Evolutionary conservation across 2,797 vertebrate genomes (phyloP).

Genomic region (Paramormyrops hopkinsi): DNA sequence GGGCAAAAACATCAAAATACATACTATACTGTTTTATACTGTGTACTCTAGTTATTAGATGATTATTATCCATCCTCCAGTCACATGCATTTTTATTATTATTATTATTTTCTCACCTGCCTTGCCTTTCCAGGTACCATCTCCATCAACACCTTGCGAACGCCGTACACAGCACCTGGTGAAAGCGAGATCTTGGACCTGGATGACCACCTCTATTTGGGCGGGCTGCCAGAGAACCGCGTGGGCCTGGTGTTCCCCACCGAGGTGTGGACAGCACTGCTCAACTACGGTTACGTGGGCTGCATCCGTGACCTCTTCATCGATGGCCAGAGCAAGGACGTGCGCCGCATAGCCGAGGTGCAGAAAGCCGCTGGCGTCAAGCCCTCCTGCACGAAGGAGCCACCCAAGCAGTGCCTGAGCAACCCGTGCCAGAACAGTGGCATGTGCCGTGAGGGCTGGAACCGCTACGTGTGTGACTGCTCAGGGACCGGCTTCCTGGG

Average conservation of each 20-base stretch:
- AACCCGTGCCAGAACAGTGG: slow-evolving; percentile 95
- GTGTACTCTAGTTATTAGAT: neutral
- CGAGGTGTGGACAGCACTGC: slow-evolving; percentile 94
- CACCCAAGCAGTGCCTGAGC: slow-evolving; percentile 90
- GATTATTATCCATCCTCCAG: neutral
- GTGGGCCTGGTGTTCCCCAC: slow-evolving; percentile 88
- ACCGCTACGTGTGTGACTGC: slow-evolving; percentile 95
- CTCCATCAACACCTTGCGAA: slow-evolving; percentile 89
- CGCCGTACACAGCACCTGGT: slow-evolving; percentile 87
- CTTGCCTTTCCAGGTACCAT: slow-evolving; percentile 73
- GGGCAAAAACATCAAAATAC: neutral
- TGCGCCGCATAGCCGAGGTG: slow-evolving; percentile 86
- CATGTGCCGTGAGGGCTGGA: slow-evolving; percentile 93
- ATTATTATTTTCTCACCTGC: neutral
- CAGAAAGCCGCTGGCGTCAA: slow-evolving; percentile 93
- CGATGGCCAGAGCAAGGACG: slow-evolving; percentile 94
- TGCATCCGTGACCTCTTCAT: slow-evolving; percentile 97
- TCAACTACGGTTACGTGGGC: slow-evolving; percentile 95
- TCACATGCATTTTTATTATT: neutral
- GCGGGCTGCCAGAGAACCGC: slow-evolving; percentile 92
- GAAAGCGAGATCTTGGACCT: slow-evolving; percentile 96
- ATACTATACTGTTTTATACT: neutral
- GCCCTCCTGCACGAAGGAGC: slow-evolving; percentile 89
- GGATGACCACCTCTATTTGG: slow-evolving; percentile 91
- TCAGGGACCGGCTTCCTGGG: slow-evolving; percentile 90